phyloP scores from a whole-genome alignment of 1,140 invertebrate species.

The Grapholita molesta region DNA sequence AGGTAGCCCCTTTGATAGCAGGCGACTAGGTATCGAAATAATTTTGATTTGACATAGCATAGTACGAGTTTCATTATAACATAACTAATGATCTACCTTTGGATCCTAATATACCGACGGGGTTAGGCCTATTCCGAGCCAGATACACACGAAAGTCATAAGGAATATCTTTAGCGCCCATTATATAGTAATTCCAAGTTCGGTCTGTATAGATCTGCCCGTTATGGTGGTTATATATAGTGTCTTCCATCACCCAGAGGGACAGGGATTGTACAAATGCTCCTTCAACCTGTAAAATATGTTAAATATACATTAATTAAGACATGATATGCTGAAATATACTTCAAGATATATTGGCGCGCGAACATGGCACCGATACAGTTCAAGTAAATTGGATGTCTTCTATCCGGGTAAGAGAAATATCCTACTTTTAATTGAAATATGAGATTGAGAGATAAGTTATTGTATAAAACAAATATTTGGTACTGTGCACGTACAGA shows the following conservation, averaged over 20 bases:
- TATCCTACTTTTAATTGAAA: no score
- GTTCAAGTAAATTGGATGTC: no score
- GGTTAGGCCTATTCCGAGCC: constrained; percentile 84
- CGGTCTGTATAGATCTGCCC: constrained; percentile 84
- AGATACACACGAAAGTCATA: constrained; percentile 87
- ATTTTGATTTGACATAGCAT: neutral
- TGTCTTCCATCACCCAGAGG: constrained; percentile 84
- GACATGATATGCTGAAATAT: neutral
- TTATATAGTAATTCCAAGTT: constrained; percentile 91
- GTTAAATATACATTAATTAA: neutral
- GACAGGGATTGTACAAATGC: constrained; percentile 91
- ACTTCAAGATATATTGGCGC: no score
- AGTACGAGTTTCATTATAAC: neutral
- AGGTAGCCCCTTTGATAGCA: no score
- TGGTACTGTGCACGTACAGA: no score
- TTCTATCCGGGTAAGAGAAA: no score
- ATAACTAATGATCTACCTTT: constrained; percentile 79
- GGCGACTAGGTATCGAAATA: neutral
- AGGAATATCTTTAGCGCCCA: constrained; percentile 89
- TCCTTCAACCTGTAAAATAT: constrained; percentile 80
- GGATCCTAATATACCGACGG: constrained; percentile 83
- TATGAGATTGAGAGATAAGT: no score
- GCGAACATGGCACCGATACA: no score
- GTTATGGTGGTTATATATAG: constrained; percentile 81
- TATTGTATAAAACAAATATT: no score